Evolutionary conservation across 92 coral and sea anemone genomes (phyloP).

Genomic region (Epizoanthus stellaris): DNA sequence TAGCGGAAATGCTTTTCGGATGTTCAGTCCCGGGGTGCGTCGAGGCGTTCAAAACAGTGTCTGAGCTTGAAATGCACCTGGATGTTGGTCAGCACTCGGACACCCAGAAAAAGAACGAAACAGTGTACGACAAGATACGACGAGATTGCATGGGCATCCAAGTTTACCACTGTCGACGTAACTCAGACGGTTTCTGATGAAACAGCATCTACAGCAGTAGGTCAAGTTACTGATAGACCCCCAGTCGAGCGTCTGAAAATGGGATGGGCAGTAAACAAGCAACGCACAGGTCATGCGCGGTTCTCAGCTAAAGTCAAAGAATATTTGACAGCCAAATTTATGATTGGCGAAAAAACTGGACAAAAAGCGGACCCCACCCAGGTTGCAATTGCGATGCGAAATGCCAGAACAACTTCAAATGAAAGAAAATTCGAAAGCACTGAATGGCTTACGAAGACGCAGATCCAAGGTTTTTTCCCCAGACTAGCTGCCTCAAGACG

Average conservation of each 20-base stretch:
- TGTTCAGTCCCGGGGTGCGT: slow-evolving; percentile 45
- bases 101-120: slow-evolving; percentile 25
- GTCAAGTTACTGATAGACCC: slow-evolving; percentile 15
- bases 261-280: slow-evolving; percentile 47
- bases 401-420: slow-evolving; percentile 9
- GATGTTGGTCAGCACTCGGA: slow-evolving; percentile 44
- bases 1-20: slow-evolving; percentile 17
- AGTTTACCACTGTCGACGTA: slow-evolving; percentile 32
- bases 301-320: background rate
- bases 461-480: background rate
- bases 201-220: slow-evolving; percentile 11
- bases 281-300: slow-evolving; percentile 30
- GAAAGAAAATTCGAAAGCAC: no score
- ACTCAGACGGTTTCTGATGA: background rate
- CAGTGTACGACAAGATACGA: slow-evolving; percentile 43
- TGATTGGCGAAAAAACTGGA: slow-evolving; percentile 31
- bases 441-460: no score
- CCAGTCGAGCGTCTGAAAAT: slow-evolving; percentile 18
- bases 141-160: slow-evolving; percentile 46
- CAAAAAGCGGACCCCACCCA: slow-evolving; percentile 27
- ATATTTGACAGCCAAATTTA: no score
- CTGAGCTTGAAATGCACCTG: slow-evolving; percentile 43
- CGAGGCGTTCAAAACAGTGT: slow-evolving; percentile 37
- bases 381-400: slow-evolving; percentile 34
- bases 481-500: slow-evolving; percentile 4